A percentile compares a stretch with the other conserved stretches of the same genome.
These are phyloP conservation scores for rabbit (Oryctolagus cuniculus) DNA, from an alignment of 2,113 vertebrate species.

Conservation along the genomic window mOryCun1.1 NC_091441.1:42181501-42182000, in stretches of 20 bases:
- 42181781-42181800: not conserved
- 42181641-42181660: not conserved
- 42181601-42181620: not conserved
- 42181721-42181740: not conserved
- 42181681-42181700: not conserved
- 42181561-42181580: not conserved
- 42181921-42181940: not conserved
- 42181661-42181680: not conserved
- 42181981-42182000: not conserved
- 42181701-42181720: not conserved
- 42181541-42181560: not conserved
- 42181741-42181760: not conserved
- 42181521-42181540: not conserved
- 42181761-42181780: not conserved
- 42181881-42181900: too few relatives aligned
- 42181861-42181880: not conserved
- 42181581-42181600: not conserved
- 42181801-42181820: not conserved
- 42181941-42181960: not conserved
- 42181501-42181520: not conserved
- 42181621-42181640: not conserved
- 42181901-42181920: too few relatives aligned
- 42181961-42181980: not conserved
- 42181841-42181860: not conserved
- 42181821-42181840: not conserved